Percentiles rank a stretch among this genome's conserved stretches.
These are phyloP conservation scores for Cremastinae sp. DNA, from an alignment of 2,888 invertebrate species.

Conservation along the genomic window DNA sequence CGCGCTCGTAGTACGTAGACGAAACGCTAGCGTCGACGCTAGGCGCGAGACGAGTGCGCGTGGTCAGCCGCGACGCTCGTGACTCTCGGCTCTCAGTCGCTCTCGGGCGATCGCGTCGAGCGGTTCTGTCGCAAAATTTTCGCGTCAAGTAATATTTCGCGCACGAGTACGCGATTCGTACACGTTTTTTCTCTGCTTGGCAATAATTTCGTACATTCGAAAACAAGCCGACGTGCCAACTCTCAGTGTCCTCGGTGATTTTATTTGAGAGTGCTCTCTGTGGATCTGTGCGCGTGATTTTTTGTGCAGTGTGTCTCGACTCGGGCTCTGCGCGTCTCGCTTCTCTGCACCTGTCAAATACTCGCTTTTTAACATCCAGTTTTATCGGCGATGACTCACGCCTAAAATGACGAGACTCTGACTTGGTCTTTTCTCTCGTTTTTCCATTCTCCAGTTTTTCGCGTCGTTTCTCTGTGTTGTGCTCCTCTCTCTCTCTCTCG, in stretches of 20 bases:
- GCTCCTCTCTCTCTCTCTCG: not conserved
- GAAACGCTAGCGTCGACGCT: slow-evolving; percentile 56
- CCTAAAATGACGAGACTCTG: slow-evolving; percentile 3
- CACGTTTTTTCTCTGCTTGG: not conserved
- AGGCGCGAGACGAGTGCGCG: slow-evolving; percentile 62
- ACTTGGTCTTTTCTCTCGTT: not conserved
- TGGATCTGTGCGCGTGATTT: too few species aligned
- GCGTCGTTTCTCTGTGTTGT: not conserved
- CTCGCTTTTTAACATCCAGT: not conserved
- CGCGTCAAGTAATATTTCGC: too few species aligned
- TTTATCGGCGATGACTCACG: not conserved
- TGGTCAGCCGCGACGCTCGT: slow-evolving; percentile 31
- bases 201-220: too few species aligned
- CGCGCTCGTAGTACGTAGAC: slow-evolving; percentile 36
- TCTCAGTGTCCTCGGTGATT: too few species aligned
- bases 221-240: too few species aligned
- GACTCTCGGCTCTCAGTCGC: slow-evolving; percentile 47
- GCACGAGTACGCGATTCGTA: not conserved
- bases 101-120: slow-evolving; percentile 24
- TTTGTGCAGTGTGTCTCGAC: not conserved
- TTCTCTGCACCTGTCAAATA: not conserved
- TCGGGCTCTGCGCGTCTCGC: not conserved
- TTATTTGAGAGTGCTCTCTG: too few species aligned
- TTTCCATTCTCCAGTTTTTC: not conserved
- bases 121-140: slow-evolving; percentile 4